These are phyloP conservation scores for Luperina testacea DNA, from an alignment of 2,888 invertebrate genomes.

Conservation along the genomic window DNA sequence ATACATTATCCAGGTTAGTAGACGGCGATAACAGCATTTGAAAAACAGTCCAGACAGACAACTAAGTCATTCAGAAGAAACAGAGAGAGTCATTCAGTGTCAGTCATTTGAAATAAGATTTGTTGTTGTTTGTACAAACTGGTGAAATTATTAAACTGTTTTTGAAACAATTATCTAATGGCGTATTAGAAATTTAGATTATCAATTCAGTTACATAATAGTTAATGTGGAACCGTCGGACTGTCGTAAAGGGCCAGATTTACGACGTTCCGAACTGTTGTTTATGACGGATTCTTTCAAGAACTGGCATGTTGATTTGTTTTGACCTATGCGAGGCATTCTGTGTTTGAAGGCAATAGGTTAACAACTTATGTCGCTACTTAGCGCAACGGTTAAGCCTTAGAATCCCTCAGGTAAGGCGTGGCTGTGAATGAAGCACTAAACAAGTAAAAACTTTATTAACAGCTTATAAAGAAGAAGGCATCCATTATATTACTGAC, in stretches of 20 bases:
- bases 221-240: slow-evolving; percentile 18
- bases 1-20: slow-evolving; percentile 21
- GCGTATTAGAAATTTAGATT: slow-evolving; percentile 34
- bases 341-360: slow-evolving; percentile 34
- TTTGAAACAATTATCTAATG: slow-evolving; percentile 37
- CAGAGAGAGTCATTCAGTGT: too few species aligned
- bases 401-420: slow-evolving; percentile 2
- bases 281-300: slow-evolving; percentile 43
- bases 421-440: slow-evolving; percentile 1
- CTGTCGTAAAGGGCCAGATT: slow-evolving; percentile 57
- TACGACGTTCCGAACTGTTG: slow-evolving; percentile 37
- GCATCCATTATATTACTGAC: slow-evolving; percentile 25
- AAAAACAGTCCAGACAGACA: slow-evolving; percentile 9
- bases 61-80: slow-evolving; percentile 8
- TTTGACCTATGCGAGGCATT: slow-evolving; percentile 26
- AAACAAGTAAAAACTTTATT: slow-evolving; percentile 40
- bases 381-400: slow-evolving; percentile 28
- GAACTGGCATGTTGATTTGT: slow-evolving; percentile 26
- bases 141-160: slow-evolving; percentile 39
- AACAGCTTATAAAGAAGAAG: slow-evolving; percentile 1
- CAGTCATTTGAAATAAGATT: slow-evolving; percentile 7
- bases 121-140: slow-evolving; percentile 16
- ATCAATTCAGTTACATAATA: slow-evolving; percentile 55
- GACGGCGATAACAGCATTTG: slow-evolving; percentile 14
- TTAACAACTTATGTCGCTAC: slow-evolving; percentile 35